Evolutionary conservation across 1,140 invertebrate genomes (phyloP).

Genomic region (Wasmannia auropunctata): DNA sequence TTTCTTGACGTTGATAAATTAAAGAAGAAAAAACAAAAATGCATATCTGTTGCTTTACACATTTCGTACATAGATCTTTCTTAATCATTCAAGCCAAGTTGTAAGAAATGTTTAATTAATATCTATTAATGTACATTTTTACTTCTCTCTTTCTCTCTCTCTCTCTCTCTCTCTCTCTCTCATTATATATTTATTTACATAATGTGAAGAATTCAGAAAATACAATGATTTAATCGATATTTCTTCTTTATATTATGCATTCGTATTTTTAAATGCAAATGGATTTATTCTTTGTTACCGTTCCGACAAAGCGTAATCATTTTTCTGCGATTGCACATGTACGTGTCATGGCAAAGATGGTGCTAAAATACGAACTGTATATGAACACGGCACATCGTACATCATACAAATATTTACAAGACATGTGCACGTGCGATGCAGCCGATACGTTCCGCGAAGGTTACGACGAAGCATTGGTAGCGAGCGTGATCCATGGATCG

Average conservation of each 20-base stretch:
- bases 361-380: slow-evolving; percentile 62
- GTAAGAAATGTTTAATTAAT: neutral
- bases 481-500: slow-evolving; percentile 69
- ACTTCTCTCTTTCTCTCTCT: no score
- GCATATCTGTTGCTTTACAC: neutral
- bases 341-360: slow-evolving; percentile 51
- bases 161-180: no score
- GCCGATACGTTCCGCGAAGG: slow-evolving; percentile 39
- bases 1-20: slow-evolving; percentile 40
- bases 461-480: slow-evolving; percentile 65
- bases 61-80: neutral
- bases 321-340: slow-evolving; percentile 59
- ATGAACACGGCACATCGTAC: slow-evolving; percentile 44
- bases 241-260: neutral
- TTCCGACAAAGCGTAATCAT: slow-evolving; percentile 38
- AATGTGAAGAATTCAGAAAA: neutral
- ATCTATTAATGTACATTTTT: neutral
- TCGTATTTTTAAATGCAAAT: neutral
- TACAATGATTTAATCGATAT: neutral
- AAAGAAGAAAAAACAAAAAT: neutral
- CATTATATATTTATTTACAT: neutral
- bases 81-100: neutral
- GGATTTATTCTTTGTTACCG: slow-evolving; percentile 54
- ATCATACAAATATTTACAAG: slow-evolving; percentile 76
- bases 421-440: slow-evolving; percentile 62